phyloP scores from a whole-genome alignment of 30 jellyfish, hydroid and myxozoan genomes.

The Aurelia sp. region DNA sequence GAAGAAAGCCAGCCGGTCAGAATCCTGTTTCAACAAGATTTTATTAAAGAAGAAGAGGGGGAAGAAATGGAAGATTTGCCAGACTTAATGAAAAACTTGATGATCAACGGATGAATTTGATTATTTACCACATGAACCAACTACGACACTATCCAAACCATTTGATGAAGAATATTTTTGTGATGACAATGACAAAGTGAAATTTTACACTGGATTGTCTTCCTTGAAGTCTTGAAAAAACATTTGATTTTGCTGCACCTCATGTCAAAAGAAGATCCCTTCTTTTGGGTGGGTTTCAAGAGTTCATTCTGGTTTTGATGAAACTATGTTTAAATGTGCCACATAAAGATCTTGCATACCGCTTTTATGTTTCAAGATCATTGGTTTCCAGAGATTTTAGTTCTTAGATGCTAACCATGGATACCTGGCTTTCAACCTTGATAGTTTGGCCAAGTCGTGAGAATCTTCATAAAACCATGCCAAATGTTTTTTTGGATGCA shows the following conservation, averaged over 20 bases:
- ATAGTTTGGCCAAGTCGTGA: constrained; percentile 46
- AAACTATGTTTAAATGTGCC: constrained; percentile 20
- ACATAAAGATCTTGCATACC: constrained; percentile 42
- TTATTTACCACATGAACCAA: not conserved
- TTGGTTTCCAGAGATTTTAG: constrained; percentile 18
- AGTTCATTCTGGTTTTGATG: too few relatives aligned
- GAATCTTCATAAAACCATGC: constrained; percentile 14
- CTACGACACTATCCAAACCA: not conserved
- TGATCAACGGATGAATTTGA: not conserved
- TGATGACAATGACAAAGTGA: not conserved
- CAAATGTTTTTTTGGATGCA: not conserved
- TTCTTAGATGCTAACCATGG: not conserved
- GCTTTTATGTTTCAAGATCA: constrained; percentile 29
- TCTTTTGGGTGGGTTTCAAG: too few relatives aligned
- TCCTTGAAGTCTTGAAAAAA: constrained; percentile 1
- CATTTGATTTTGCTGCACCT: not conserved
- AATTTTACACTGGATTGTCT: not conserved
- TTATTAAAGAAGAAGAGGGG: too few relatives aligned
- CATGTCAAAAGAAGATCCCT: too few relatives aligned
- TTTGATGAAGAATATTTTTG: not conserved
- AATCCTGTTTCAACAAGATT: too few relatives aligned
- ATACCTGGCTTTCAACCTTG: constrained; percentile 3
- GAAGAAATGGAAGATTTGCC: too few relatives aligned
- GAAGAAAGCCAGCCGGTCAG: not conserved
- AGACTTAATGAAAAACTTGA: too few relatives aligned